phyloP scores from a whole-genome alignment of 2,888 invertebrate species.

The Drosophila hamatofila region DNA sequence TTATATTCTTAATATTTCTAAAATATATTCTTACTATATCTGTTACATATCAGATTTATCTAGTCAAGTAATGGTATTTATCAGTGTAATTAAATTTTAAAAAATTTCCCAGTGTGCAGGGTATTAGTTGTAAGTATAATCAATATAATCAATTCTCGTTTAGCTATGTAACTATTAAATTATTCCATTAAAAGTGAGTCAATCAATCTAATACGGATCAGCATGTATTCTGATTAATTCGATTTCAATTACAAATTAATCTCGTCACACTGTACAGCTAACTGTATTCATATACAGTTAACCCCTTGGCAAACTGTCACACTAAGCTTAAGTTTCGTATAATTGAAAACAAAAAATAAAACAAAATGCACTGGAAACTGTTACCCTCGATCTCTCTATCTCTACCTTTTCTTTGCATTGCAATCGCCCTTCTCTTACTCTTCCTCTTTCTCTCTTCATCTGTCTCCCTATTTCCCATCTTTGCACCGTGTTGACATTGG shows the following conservation, averaged over 20 bases:
- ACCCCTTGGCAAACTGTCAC: slow-evolving; percentile 30
- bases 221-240: slow-evolving; percentile 9
- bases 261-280: slow-evolving; percentile 47
- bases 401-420: not conserved
- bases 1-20: no score
- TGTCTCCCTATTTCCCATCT: not conserved
- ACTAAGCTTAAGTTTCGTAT: slow-evolving; percentile 1
- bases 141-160: not conserved
- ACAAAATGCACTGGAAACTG: slow-evolving; percentile 24
- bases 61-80: not conserved
- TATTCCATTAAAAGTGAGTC: slow-evolving; percentile 8
- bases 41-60: not conserved
- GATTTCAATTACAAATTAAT: slow-evolving; percentile 20
- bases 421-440: not conserved
- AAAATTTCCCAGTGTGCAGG: no score
- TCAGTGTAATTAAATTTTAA: no score
- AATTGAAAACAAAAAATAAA: slow-evolving; percentile 12
- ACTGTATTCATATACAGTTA: slow-evolving; percentile 59
- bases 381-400: slow-evolving; percentile 11
- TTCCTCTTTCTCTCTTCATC: not conserved
- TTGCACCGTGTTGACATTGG: slow-evolving; percentile 31
- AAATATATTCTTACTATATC: not conserved
- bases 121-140: not conserved
- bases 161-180: not conserved
- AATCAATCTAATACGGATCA: slow-evolving; percentile 17